Percentiles rank a stretch among this genome's conserved stretches.
Evolutionary conservation across 2,797 vertebrate genomes (phyloP).

Genomic region (Crocodylus rhombifer): DNA sequence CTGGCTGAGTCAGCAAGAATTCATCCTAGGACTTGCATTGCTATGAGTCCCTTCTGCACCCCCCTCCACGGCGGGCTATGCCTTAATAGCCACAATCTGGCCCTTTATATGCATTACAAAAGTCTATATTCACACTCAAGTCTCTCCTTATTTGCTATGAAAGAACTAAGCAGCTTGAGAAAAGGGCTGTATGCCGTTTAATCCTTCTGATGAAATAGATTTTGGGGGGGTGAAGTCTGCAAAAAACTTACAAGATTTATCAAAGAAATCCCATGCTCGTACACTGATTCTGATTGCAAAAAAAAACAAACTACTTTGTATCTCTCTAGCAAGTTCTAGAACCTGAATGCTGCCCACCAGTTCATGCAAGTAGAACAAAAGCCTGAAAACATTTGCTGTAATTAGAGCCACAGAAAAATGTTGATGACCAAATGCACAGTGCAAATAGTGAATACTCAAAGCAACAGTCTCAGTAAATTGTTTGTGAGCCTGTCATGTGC

Average conservation of each 20-base stretch:
- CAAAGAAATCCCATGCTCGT: not conserved
- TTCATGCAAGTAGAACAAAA: not conserved
- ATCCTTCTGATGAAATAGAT: slow-evolving; percentile 68
- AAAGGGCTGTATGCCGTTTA: slow-evolving; percentile 75
- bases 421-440: not conserved
- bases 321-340: not conserved
- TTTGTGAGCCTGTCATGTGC: not conserved
- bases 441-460: not conserved
- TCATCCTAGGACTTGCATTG: slow-evolving; percentile 65
- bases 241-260: slow-evolving; percentile 53
- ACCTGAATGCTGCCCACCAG: rapidly evolving
- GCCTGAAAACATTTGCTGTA: not conserved
- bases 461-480: slow-evolving; percentile 3
- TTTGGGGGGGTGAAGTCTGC: slow-evolving; percentile 22
- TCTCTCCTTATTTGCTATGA: slow-evolving; percentile 75
- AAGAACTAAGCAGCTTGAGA: slow-evolving; percentile 77
- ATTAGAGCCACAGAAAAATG: slow-evolving; percentile 2
- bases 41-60: slow-evolving; percentile 70
- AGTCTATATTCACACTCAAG: slow-evolving; percentile 76
- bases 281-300: not conserved
- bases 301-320: not conserved
- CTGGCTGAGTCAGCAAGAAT: slow-evolving; percentile 76
- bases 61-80: slow-evolving; percentile 72
- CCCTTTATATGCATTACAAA: slow-evolving; percentile 79
- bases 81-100: slow-evolving; percentile 79